A percentile compares a stretch with the other conserved stretches of the same genome.
Evolutionary conservation across 2,113 vertebrate genomes (phyloP).

Genomic region (Nematolebias whitei): DNA sequence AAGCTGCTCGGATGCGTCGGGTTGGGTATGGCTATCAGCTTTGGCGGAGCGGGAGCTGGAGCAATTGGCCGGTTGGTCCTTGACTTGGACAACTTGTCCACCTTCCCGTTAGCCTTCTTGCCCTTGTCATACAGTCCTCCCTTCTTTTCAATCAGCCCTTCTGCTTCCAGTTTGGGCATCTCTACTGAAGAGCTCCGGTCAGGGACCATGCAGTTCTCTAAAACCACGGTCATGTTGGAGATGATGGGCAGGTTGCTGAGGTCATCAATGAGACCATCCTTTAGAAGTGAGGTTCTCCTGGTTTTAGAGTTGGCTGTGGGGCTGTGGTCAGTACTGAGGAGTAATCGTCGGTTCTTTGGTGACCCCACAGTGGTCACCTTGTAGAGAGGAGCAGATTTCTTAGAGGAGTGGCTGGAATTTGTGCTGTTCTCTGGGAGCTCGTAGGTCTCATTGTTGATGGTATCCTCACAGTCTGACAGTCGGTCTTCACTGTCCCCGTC

Average conservation of each 20-base stretch:
- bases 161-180: conserved; percentile 97
- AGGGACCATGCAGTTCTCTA: conserved; percentile 89
- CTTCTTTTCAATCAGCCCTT: conserved; percentile 95
- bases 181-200: conserved; percentile 87
- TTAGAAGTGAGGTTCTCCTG: conserved; percentile 89
- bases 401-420: conserved; percentile 70
- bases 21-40: conserved; percentile 95
- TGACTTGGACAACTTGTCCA: conserved; percentile 92
- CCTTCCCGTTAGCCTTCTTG: conserved; percentile 88
- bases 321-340: conserved; percentile 84
- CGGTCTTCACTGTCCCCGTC: conserved; percentile 89
- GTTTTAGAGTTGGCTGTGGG: conserved; percentile 84
- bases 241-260: conserved; percentile 92
- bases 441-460: conserved; percentile 84
- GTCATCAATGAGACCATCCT: conserved; percentile 88
- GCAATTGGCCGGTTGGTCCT: conserved; percentile 91
- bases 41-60: conserved; percentile 91
- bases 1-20: conserved; percentile 85
- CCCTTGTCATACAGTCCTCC: conserved; percentile 81
- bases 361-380: conserved; percentile 86
- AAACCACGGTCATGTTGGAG: conserved; percentile 92
- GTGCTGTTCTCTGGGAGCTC: conserved; percentile 84
- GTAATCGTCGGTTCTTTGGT: conserved; percentile 88
- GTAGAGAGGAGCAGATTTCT: conserved; percentile 86
- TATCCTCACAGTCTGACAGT: conserved; percentile 94